Conservation (phyloP, 2,888 invertebrate genomes). For the Lepetodrilus schrolli region DNA sequence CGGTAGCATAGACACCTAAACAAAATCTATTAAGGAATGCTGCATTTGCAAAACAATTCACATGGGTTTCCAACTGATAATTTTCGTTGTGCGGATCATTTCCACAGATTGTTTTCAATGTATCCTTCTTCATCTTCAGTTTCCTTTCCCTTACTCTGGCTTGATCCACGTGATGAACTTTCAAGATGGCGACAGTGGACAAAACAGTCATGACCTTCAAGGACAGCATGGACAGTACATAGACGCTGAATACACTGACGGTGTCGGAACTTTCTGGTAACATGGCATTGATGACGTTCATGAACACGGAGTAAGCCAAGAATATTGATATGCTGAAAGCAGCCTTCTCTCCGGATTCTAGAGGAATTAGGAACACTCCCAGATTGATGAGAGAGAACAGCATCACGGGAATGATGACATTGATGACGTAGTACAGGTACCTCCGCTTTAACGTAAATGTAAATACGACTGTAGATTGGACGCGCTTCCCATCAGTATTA, state of each 20-base stretch:
- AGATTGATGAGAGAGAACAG: slow-evolving; percentile 29
- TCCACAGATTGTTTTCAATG: too few species aligned
- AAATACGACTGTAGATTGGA: background rate
- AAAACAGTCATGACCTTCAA: slow-evolving; percentile 18
- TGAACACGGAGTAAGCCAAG: slow-evolving; percentile 30
- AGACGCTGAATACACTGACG: slow-evolving; percentile 23
- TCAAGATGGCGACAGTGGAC: background rate
- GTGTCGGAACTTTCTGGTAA: slow-evolving; percentile 32
- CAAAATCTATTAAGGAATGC: too few species aligned
- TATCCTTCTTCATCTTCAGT: too few species aligned
- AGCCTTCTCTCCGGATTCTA: slow-evolving; percentile 34
- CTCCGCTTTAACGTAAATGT: background rate
- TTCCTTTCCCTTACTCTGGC: too few species aligned
- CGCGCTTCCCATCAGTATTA: background rate
- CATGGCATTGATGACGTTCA: slow-evolving; percentile 16
- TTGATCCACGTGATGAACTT: background rate
- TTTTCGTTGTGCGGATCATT: too few species aligned
- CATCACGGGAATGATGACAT: slow-evolving; percentile 32
- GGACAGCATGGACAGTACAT: slow-evolving; percentile 23
- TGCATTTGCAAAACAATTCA: too few species aligned
- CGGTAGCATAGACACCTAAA: too few species aligned
- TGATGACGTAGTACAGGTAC: slow-evolving; percentile 23
- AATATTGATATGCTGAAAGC: slow-evolving; percentile 31
- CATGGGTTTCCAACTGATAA: too few species aligned
- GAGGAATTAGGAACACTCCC: slow-evolving; percentile 32